Percentiles rank a stretch among this genome's conserved stretches.
These are phyloP conservation scores for Etheostoma nigrum DNA, from an alignment of 2,797 vertebrate species.

Conservation along the genomic window DNA sequence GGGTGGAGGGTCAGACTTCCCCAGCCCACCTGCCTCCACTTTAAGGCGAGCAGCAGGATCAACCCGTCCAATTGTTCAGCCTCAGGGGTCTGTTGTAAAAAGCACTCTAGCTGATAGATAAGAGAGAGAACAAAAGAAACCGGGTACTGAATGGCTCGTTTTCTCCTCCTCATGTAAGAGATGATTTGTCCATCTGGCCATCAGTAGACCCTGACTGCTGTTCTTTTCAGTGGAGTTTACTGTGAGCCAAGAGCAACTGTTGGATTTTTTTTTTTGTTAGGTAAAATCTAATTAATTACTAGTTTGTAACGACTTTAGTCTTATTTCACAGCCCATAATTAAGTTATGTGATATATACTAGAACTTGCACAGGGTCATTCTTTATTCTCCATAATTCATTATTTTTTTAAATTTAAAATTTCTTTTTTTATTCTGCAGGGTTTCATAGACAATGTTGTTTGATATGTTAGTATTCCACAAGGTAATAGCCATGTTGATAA, in stretches of 20 bases:
- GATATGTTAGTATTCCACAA: neutral
- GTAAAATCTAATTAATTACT: slow-evolving; percentile 10
- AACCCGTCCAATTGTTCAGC: slow-evolving; percentile 49
- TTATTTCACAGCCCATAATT: neutral
- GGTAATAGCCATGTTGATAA: neutral
- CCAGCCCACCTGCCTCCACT: slow-evolving; percentile 67
- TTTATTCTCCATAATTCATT: neutral
- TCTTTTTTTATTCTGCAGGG: neutral
- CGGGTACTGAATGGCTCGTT: slow-evolving; percentile 61
- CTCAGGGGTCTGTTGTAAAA: slow-evolving; percentile 61
- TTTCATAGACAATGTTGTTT: neutral
- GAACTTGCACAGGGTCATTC: neutral
- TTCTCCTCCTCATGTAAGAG: slow-evolving; percentile 58
- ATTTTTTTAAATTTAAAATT: neutral
- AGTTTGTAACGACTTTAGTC: neutral
- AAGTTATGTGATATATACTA: neutral
- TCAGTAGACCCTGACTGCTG: slow-evolving; percentile 40
- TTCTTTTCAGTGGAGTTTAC: slow-evolving; percentile 25
- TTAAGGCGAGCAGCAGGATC: slow-evolving; percentile 59
- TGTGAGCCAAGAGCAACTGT: slow-evolving; percentile 32
- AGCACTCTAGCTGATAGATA: slow-evolving; percentile 72
- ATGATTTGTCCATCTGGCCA: slow-evolving; percentile 73
- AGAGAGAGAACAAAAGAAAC: slow-evolving; percentile 72
- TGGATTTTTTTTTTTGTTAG: slow-evolving; percentile 9
- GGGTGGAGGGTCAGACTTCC: slow-evolving; percentile 19